Percentiles rank a stretch among this genome's conserved stretches.
Evolutionary conservation across 92 coral and sea anemone genomes (phyloP).

Genomic region (Heteractis magnifica): DNA sequence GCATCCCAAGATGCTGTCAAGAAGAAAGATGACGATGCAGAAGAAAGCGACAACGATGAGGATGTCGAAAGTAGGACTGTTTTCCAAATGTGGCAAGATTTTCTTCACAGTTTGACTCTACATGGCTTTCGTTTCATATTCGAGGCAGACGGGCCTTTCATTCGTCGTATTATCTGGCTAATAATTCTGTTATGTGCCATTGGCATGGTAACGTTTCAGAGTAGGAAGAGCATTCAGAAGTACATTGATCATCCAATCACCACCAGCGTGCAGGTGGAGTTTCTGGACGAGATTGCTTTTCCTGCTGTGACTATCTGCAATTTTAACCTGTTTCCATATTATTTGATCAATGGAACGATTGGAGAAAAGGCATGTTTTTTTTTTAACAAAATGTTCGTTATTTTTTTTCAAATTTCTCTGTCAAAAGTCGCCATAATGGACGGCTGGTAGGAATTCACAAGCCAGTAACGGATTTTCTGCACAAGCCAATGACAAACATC

Average conservation of each 20-base stretch:
- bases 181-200: slow-evolving; percentile 70
- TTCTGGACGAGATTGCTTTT: slow-evolving; percentile 82
- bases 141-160: slow-evolving; percentile 74
- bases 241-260: slow-evolving; percentile 94
- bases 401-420: neutral
- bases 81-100: slow-evolving; percentile 81
- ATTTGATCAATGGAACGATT: slow-evolving; percentile 90
- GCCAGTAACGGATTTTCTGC: neutral
- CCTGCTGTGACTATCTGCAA: slow-evolving; percentile 97
- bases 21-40: slow-evolving; percentile 56
- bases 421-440: too few relatives aligned
- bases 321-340: slow-evolving; percentile 90
- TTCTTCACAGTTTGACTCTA: slow-evolving; percentile 87
- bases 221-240: slow-evolving; percentile 85
- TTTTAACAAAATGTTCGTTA: too few relatives aligned
- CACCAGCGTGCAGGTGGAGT: slow-evolving; percentile 95
- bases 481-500: neutral
- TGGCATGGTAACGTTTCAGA: slow-evolving; percentile 72
- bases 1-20: neutral
- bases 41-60: slow-evolving; percentile 39
- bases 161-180: slow-evolving; percentile 84
- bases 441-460: too few relatives aligned
- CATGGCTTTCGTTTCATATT: slow-evolving; percentile 95
- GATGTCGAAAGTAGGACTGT: slow-evolving; percentile 48
- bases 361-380: slow-evolving; percentile 84